Evolutionary conservation across 2,113 vertebrate genomes (phyloP).

Genomic region (Epinephelus fuscoguttatus): DNA sequence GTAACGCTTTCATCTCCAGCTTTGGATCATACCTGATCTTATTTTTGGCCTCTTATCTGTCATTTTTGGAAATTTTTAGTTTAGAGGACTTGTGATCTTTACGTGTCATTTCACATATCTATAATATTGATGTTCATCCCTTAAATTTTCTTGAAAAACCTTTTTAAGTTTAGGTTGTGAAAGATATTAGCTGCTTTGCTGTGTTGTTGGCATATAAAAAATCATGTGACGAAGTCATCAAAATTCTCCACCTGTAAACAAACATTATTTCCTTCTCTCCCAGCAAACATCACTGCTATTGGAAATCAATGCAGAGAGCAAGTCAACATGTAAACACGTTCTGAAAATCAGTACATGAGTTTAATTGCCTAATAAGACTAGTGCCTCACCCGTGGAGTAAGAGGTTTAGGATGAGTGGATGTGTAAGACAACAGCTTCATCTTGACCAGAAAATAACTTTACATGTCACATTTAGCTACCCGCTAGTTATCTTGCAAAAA

Average conservation of each 20-base stretch:
- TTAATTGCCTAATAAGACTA: constrained; percentile 34
- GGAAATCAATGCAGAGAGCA: no score
- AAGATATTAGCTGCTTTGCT: background rate
- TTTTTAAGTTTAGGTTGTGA: background rate
- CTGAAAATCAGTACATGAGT: background rate
- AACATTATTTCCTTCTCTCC: no score
- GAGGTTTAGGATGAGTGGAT: constrained; percentile 30
- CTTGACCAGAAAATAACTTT: constrained; percentile 22
- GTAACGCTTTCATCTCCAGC: no score
- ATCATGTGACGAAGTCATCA: background rate
- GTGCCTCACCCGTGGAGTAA: constrained; percentile 12
- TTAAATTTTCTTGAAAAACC: background rate
- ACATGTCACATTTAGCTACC: constrained; percentile 3
- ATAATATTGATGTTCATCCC: background rate
- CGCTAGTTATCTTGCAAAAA: constrained; percentile 25
- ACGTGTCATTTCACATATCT: background rate
- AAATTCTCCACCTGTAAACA: no score
- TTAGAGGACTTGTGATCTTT: background rate
- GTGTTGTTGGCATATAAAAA: background rate
- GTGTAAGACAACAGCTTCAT: constrained; percentile 14
- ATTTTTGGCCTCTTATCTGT: background rate
- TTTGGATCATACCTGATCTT: background rate
- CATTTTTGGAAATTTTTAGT: background rate
- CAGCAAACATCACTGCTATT: background rate
- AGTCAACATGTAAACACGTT: no score